phyloP scores from a whole-genome alignment of 2,797 vertebrate genomes.

The Neoniphon sammara region DNA sequence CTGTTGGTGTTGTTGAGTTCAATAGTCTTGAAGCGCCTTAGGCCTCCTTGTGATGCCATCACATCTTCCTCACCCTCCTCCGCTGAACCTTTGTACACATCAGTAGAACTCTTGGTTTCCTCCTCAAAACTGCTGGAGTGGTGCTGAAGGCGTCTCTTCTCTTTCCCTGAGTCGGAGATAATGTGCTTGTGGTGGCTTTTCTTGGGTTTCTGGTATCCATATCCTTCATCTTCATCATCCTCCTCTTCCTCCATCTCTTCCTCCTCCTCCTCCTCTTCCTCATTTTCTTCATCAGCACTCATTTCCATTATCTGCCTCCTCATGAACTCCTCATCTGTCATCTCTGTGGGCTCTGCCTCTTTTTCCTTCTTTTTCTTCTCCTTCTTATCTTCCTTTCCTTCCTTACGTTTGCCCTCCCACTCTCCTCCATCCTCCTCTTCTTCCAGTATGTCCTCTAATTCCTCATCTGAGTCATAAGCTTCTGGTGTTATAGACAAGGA shows the following conservation, averaged over 20 bases:
- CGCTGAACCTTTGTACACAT: constrained; percentile 81
- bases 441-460: constrained; percentile 93
- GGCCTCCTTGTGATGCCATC: constrained; percentile 92
- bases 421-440: constrained; percentile 91
- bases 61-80: constrained; percentile 88
- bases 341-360: constrained; percentile 83
- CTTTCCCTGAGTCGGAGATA: constrained; percentile 87
- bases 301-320: constrained; percentile 97
- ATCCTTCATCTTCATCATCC: constrained; percentile 86
- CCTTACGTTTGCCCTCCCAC: constrained; percentile 89
- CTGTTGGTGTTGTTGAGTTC: constrained; percentile 96
- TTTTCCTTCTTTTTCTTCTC: constrained; percentile 86
- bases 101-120: constrained; percentile 86
- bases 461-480: constrained; percentile 95
- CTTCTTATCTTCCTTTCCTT: constrained; percentile 87
- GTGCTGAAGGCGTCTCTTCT: constrained; percentile 90
- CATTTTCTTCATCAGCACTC: constrained; percentile 96
- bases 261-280: constrained; percentile 77
- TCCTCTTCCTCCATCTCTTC: constrained; percentile 83
- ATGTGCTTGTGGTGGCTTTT: constrained; percentile 85
- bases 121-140: constrained; percentile 90
- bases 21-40: constrained; percentile 97
- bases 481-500: constrained; percentile 95
- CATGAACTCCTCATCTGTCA: constrained; percentile 97
- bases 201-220: constrained; percentile 84